phyloP scores from a whole-genome alignment of 2,888 invertebrate species.

The Ariolimax columbianus region DNA sequence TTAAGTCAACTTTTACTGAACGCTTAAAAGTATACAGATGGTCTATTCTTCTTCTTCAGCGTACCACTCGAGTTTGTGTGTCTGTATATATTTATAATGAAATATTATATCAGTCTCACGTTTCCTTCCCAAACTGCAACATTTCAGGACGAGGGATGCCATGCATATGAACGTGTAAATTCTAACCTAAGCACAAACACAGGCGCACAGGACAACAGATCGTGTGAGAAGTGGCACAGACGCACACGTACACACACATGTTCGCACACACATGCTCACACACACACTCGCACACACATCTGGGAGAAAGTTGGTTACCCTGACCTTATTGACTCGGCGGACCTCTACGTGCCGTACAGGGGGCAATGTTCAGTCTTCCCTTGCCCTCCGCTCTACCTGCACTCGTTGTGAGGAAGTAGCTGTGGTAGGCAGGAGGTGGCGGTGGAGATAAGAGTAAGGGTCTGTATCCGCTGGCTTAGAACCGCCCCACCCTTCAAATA shows the following conservation, averaged over 20 bases:
- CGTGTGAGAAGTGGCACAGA: neutral
- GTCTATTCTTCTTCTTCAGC: too few species aligned
- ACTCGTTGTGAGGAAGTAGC: neutral
- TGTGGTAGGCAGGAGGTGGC: neutral
- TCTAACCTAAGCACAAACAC: neutral
- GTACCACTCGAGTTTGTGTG: too few species aligned
- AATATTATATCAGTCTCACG: too few species aligned
- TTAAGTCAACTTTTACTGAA: too few species aligned
- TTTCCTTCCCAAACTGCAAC: too few species aligned
- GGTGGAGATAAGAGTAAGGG: neutral
- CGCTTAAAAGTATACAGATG: too few species aligned
- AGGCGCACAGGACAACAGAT: neutral
- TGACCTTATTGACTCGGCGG: conserved; percentile 6
- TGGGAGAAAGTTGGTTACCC: conserved; percentile 6
- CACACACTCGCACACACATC: neutral
- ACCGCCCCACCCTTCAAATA: too few species aligned
- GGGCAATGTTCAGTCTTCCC: neutral
- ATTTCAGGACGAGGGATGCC: neutral
- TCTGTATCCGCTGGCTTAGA: too few species aligned
- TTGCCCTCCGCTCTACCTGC: conserved; percentile 1
- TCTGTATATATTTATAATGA: too few species aligned
- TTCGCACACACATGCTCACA: neutral
- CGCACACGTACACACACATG: neutral
- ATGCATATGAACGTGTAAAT: neutral
- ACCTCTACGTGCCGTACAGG: neutral